A percentile compares a stretch with the other conserved stretches of the same genome.
phyloP scores from a whole-genome alignment of 2,888 invertebrate genomes.

The Digitonthophagus gazella region DNA sequence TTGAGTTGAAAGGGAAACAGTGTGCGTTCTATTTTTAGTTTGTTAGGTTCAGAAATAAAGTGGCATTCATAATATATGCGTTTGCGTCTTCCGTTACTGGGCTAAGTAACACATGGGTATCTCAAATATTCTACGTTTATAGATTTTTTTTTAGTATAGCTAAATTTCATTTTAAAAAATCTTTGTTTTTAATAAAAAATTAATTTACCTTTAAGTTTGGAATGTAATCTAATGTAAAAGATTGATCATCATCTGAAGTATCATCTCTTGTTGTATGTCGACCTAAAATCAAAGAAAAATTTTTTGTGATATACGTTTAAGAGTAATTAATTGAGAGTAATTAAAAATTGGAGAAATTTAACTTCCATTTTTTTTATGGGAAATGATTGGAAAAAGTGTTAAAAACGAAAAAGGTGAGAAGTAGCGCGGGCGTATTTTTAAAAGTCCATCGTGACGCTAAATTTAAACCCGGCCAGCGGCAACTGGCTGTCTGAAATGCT shows the following conservation, averaged over 20 bases:
- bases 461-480: slow-evolving; percentile 33
- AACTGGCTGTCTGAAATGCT: background rate
- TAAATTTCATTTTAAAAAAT: background rate
- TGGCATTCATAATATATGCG: background rate
- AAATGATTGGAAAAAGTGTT: no score
- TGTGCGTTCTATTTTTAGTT: background rate
- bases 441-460: slow-evolving; percentile 30
- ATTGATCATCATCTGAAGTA: slow-evolving; percentile 46
- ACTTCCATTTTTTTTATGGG: no score
- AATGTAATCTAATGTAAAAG: slow-evolving; percentile 41
- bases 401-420: no score
- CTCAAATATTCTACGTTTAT: background rate
- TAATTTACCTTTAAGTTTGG: slow-evolving; percentile 43
- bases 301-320: no score
- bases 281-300: slow-evolving; percentile 29
- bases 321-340: background rate
- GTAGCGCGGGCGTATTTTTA: slow-evolving; percentile 27
- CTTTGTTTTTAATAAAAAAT: background rate
- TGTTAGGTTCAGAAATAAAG: background rate
- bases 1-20: background rate
- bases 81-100: slow-evolving; percentile 5
- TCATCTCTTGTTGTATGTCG: slow-evolving; percentile 40
- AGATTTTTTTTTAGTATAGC: no score
- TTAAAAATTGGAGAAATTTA: background rate
- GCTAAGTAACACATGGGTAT: background rate